Conservation (phyloP, 2,888 invertebrate species). For the Philopedon plagiatum region DNA sequence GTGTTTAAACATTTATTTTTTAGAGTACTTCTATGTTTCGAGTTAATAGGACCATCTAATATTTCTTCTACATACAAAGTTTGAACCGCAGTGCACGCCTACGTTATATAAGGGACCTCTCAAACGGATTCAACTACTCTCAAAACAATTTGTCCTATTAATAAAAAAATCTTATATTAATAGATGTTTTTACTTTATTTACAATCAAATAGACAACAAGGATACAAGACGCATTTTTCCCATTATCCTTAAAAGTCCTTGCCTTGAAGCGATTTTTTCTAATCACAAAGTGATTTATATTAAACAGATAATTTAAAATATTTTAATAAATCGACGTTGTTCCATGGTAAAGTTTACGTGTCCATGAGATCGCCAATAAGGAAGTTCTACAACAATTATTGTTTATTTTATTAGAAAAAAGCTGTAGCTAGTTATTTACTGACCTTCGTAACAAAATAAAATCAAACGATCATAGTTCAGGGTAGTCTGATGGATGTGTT, state of each 20-base stretch:
- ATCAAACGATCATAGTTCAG: conserved; percentile 48
- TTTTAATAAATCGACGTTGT: conserved; percentile 46
- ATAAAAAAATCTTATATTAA: too few relatives aligned
- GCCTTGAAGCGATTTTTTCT: conserved; percentile 45
- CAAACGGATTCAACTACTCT: too few relatives aligned
- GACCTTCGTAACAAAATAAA: conserved; percentile 44
- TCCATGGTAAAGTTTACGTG: conserved; percentile 39
- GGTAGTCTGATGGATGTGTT: conserved; percentile 26
- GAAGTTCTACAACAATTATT: conserved; percentile 46
- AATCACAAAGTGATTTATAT: conserved; percentile 43
- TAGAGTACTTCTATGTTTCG: too few relatives aligned
- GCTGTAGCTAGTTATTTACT: conserved; percentile 39
- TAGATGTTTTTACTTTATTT: conserved; percentile 24
- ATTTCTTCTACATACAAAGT: too few relatives aligned
- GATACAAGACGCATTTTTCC: conserved; percentile 28
- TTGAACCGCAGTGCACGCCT: too few relatives aligned
- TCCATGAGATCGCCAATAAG: conserved; percentile 48
- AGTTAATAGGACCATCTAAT: too few relatives aligned
- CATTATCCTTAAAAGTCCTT: conserved; percentile 44
- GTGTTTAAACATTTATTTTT: too few relatives aligned
- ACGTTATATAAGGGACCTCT: too few relatives aligned
- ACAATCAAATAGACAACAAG: conserved; percentile 32
- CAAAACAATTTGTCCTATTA: background rate
- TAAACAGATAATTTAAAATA: conserved; percentile 47
- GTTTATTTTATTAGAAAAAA: conserved; percentile 31